phyloP scores from a whole-genome alignment of 30 jellyfish, hydroid and myxozoan species.

The Aurelia sp. region DNA sequence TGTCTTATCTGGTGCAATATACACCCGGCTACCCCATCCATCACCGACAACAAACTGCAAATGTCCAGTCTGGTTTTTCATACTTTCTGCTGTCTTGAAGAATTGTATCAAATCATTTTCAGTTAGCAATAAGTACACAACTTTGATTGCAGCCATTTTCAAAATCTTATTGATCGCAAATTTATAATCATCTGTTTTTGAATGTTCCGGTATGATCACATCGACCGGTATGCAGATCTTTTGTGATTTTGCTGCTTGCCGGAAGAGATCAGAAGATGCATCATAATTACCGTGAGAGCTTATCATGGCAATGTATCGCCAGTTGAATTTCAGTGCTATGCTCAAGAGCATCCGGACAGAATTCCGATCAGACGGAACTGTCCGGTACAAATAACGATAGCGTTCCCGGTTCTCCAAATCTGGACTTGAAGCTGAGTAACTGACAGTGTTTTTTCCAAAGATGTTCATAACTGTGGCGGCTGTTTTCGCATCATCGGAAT shows the following conservation, averaged over 20 bases:
- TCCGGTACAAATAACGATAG: constrained; percentile 66
- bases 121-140: constrained; percentile 52
- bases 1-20: constrained; percentile 26
- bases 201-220: constrained; percentile 31
- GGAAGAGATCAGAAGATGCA: constrained; percentile 48
- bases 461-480: constrained; percentile 68
- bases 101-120: constrained; percentile 42
- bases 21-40: constrained; percentile 68
- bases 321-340: constrained; percentile 64
- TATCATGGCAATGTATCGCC: constrained; percentile 72
- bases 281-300: constrained; percentile 74
- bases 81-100: constrained; percentile 33
- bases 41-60: constrained; percentile 66
- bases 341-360: constrained; percentile 62
- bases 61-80: constrained; percentile 22
- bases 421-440: constrained; percentile 75
- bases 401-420: constrained; percentile 61
- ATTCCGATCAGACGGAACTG: constrained; percentile 73
- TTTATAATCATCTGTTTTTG: neutral
- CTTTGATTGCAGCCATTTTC: constrained; percentile 15
- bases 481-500: constrained; percentile 76
- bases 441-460: constrained; percentile 60
- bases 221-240: constrained; percentile 70
- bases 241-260: constrained; percentile 26
- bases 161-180: constrained; percentile 15